Evolutionary conservation across 2,888 invertebrate genomes (phyloP).

Genomic region (Chrysina gloriosa): DNA sequence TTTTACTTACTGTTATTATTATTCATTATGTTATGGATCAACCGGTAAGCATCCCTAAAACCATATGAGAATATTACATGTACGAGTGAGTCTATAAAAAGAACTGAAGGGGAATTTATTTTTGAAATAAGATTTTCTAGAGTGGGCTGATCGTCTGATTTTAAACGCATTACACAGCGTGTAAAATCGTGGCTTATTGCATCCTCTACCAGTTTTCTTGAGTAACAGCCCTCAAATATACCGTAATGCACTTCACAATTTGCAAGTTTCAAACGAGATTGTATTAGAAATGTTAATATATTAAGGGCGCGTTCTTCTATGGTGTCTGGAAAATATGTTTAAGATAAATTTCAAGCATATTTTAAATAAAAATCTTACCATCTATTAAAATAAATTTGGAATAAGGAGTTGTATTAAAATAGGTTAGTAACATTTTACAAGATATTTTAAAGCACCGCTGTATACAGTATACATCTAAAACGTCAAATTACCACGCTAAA

Average conservation of each 20-base stretch:
- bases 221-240: slow-evolving; percentile 56
- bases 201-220: slow-evolving; percentile 42
- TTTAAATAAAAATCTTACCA: slow-evolving; percentile 54
- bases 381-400: slow-evolving; percentile 60
- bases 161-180: slow-evolving; percentile 49
- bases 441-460: slow-evolving; percentile 16
- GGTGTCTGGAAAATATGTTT: slow-evolving; percentile 59
- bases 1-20: slow-evolving; percentile 61
- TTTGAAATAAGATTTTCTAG: slow-evolving; percentile 48
- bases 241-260: slow-evolving; percentile 55
- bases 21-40: slow-evolving; percentile 53
- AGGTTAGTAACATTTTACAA: slow-evolving; percentile 56
- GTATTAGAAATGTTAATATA: slow-evolving; percentile 55
- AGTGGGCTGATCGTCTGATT: slow-evolving; percentile 29
- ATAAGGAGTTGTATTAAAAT: slow-evolving; percentile 55
- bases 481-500: too few species aligned
- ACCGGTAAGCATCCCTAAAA: slow-evolving; percentile 53
- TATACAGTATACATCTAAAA: too few species aligned
- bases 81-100: slow-evolving; percentile 59
- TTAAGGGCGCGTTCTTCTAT: slow-evolving; percentile 52
- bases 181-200: slow-evolving; percentile 53
- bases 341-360: not conserved
- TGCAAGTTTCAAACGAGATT: slow-evolving; percentile 52
- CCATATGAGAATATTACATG: slow-evolving; percentile 57
- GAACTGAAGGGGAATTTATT: slow-evolving; percentile 49